Evolutionary conservation across 2,888 invertebrate species (phyloP), one percentile per base, ranked within the genome.

Genomic region (Plemyria rubiginata): DNA sequence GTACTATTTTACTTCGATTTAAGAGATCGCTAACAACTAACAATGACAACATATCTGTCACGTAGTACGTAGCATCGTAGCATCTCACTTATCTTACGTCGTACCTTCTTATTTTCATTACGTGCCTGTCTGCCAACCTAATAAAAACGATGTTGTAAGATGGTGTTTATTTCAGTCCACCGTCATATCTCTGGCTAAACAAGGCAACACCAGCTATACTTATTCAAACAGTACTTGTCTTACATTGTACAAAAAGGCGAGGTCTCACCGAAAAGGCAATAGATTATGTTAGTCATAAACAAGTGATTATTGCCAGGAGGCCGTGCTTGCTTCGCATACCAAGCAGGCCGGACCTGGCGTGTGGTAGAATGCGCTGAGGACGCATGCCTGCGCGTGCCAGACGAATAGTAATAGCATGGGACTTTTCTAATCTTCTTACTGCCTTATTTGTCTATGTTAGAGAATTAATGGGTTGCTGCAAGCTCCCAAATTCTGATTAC

Each of bases 211-310:
- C 12, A 48, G n/a, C 48, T 48, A 12, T 22, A 28, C 16, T 6
- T 38, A 57, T 43, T 36, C 43, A 41, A 13, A 40, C 43, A 28
- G 32, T 16, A 32, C 50, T 41, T 15, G 51, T 59, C 6, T n/a
- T 16, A 50, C 59, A 53, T 38, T 38, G 36, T 8, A 45, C 41
- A 41, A 48, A 54, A 28, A 52, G 28, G 38, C 16, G 43, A 49
- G 28, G 36, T 29, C 48, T 38, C 36, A 38, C 40, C 54, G 41
- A 36, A 54, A 28, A 50, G 59, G 41, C 65, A 55, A 63, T 67
- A 66, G 28, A 64, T 60, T 52, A 66, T 46, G 54, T 61, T 54
- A 43, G 54, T 59, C 66, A 61, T 67, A 68, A 66, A 68, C 68
- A 68, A 62, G 56, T 60, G 66, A 63, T 66, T 61, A 67, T 62